Base-by-base conservation (phyloP, 1,140 invertebrate genomes). In the Orussus abietinus region DNA sequence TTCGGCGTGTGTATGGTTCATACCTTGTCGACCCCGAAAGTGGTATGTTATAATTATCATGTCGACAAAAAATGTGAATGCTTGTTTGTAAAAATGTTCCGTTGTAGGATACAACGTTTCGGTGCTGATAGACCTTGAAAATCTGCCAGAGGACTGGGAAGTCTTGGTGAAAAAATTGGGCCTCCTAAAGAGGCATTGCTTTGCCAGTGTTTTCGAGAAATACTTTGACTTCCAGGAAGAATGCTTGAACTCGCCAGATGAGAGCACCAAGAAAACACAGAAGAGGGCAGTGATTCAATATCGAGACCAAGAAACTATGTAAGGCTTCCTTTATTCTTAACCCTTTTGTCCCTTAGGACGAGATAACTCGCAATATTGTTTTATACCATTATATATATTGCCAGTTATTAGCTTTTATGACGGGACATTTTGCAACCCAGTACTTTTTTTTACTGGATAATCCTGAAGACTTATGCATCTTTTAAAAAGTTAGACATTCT, bases 161-260 rank as follows among this genome's bases (percentile, higher is more conserved):
- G 77, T 82, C 47, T 66, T 90, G 54, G 85, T 96, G 38, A 90
- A 91, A 67, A 95, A 93, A 78, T 90, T 96, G 50, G 92, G 92
- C 15, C 77, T 97, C 15, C 73, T 99, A 26, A 99, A 99, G 72
- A 83, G 96, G 58, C 96, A 99, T 74, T 99, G 96, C 75, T 99
- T 99, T 77, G 96, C 96, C 11, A 97, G 96, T 26, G 95, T 99
- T 21, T 99, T 99, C 77, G 94, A 99, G 75, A 97, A 98, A 64
- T 99, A 99, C 77, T 99, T 99, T 75, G 86, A 96, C 66, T 95
- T 94, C 71, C 96, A 99, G 80, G 92, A 95, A 68, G 81, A 87
- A 53, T 98, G 98, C 76, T 98, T 98, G 75, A 84, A 96, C 60
- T 94, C 94, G 69, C 92, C 96, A 75, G 91, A 94, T 64, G 80